These are phyloP conservation scores for Melolontha melolontha DNA, from an alignment of 2,888 invertebrate genomes.

Conservation along the genomic window DNA sequence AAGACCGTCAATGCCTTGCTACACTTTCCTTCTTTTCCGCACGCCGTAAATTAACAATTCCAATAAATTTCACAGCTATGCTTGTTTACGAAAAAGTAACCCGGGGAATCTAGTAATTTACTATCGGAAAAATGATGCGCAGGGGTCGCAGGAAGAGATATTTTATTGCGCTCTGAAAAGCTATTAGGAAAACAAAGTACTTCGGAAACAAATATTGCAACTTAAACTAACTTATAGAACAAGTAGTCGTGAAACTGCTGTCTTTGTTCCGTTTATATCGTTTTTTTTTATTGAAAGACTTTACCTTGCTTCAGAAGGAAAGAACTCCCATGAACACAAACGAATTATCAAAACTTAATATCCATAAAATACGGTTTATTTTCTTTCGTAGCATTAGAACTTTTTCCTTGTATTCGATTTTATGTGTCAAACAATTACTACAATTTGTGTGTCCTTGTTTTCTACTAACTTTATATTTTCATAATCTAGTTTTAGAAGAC, in stretches of 20 bases:
- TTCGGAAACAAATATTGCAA: slow-evolving; percentile 39
- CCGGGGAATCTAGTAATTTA: slow-evolving; percentile 42
- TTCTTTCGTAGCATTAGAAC: too few relatives aligned
- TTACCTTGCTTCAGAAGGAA: not conserved
- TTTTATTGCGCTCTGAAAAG: slow-evolving; percentile 41
- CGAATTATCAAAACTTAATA: too few relatives aligned
- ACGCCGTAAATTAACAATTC: slow-evolving; percentile 42
- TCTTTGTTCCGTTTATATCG: slow-evolving; percentile 20
- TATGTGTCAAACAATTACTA: too few relatives aligned
- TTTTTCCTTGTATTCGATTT: too few relatives aligned
- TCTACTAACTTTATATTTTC: too few relatives aligned
- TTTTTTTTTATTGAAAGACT: not conserved
- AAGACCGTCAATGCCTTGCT: not conserved
- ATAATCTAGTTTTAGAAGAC: too few relatives aligned
- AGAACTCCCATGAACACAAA: too few relatives aligned
- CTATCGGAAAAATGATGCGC: slow-evolving; percentile 45
- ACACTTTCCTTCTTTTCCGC: slow-evolving; percentile 26
- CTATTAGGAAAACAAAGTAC: slow-evolving; percentile 45
- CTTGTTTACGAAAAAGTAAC: slow-evolving; percentile 42
- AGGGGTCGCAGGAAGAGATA: slow-evolving; percentile 41
- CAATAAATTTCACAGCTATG: slow-evolving; percentile 42
- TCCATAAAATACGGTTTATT: too few relatives aligned
- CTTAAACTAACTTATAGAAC: slow-evolving; percentile 36
- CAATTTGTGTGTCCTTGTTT: too few relatives aligned
- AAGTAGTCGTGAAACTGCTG: slow-evolving; percentile 5